Evolutionary conservation across 2,888 invertebrate species (phyloP).

Genomic region (Caenorhabditis afra): DNA sequence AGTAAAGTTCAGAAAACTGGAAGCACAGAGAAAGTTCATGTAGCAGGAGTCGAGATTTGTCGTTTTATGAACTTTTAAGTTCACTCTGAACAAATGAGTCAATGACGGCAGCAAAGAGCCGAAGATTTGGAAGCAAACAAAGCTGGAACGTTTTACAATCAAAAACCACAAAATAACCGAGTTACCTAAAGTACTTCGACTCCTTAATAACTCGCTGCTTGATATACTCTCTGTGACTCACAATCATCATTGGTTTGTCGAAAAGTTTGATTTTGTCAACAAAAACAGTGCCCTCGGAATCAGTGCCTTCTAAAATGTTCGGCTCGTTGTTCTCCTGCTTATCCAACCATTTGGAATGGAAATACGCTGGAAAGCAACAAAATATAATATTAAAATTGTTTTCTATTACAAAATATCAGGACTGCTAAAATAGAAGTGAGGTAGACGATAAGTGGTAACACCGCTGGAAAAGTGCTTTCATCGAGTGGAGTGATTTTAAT

Average conservation of each 20-base stretch:
- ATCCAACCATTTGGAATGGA: constrained; percentile 12
- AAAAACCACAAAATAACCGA: too few species aligned
- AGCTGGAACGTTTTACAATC: constrained; percentile 13
- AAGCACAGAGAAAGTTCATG: constrained; percentile 10
- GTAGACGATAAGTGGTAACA: constrained; percentile 13
- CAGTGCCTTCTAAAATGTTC: constrained; percentile 16
- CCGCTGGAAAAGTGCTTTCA: not conserved
- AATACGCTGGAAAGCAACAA: constrained; percentile 9
- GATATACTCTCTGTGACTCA: constrained; percentile 29
- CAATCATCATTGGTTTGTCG: not conserved
- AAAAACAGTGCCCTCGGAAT: constrained; percentile 11
- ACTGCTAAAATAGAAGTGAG: not conserved
- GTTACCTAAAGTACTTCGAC: constrained; percentile 36
- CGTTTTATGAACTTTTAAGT: too few species aligned
- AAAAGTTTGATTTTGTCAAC: not conserved
- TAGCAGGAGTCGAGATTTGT: constrained; percentile 27
- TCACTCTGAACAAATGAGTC: not conserved
- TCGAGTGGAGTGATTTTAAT: not conserved
- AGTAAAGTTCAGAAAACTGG: constrained; percentile 2
- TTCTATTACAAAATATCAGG: constrained; percentile 8
- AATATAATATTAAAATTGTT: not conserved
- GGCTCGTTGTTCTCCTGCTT: constrained; percentile 33
- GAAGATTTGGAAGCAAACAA: constrained; percentile 37
- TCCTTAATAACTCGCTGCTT: constrained; percentile 24
- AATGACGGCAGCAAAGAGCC: constrained; percentile 24